Evolutionary conservation across 2,113 vertebrate species (phyloP).

Genomic region (Atlantisia rogersi): DNA sequence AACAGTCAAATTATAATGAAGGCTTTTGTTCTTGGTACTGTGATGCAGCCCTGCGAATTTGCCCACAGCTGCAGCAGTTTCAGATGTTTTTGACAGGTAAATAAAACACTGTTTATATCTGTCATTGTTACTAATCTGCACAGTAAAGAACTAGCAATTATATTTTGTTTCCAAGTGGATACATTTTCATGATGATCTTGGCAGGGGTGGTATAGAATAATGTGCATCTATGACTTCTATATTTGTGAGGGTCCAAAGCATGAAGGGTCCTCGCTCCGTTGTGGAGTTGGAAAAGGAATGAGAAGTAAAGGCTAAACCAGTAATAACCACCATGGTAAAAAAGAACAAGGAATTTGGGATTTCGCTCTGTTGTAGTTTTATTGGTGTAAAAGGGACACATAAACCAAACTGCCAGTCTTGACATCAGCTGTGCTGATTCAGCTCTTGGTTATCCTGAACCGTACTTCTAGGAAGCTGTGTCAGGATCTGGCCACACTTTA

Average conservation of each 20-base stretch:
- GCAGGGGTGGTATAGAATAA: neutral
- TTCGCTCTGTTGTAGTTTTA: neutral
- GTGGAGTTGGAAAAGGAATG: neutral
- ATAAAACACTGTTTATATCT: constrained; percentile 46
- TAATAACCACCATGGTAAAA: neutral
- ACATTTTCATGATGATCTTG: neutral
- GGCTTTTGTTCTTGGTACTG: constrained; percentile 37
- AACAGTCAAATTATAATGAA: constrained; percentile 54
- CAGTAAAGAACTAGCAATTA: constrained; percentile 44
- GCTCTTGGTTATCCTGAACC: neutral
- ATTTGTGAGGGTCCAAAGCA: neutral
- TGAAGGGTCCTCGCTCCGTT: neutral
- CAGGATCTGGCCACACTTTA: neutral
- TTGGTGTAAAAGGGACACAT: neutral
- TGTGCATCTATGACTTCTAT: neutral
- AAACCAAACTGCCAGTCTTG: neutral
- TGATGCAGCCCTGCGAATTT: constrained; percentile 42
- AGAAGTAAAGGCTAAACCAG: constrained; percentile 5
- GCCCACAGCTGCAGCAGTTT: constrained; percentile 51
- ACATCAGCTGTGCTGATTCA: neutral
- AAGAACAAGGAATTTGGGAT: neutral
- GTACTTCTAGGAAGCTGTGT: neutral
- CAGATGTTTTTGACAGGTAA: constrained; percentile 57
- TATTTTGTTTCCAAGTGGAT: constrained; percentile 12
- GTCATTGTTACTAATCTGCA: constrained; percentile 42